Percentiles rank a stretch among this genome's conserved stretches.
These are phyloP conservation scores for Craseonycteris thonglongyai DNA, from an alignment of 2,113 vertebrate species.

Conservation along the genomic window DNA sequence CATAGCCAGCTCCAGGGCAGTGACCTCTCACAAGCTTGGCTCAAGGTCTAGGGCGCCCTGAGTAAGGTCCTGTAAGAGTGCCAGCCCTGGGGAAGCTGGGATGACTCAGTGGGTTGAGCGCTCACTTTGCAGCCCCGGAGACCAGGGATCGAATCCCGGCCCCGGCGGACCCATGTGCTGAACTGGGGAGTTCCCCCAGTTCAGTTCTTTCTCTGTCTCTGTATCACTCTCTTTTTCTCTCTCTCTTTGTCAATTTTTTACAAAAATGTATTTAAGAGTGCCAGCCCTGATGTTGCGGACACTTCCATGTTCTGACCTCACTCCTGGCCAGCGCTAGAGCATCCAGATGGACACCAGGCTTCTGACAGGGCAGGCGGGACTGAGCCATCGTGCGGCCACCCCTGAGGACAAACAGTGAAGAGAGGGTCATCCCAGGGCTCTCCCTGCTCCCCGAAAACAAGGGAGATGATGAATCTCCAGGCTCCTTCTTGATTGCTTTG, in stretches of 20 bases:
- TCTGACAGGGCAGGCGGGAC: not conserved
- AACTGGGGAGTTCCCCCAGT: no score
- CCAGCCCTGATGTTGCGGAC: not conserved
- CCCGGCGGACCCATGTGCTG: no score
- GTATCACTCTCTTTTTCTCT: no score
- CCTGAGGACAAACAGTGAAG: not conserved
- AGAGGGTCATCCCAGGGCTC: not conserved
- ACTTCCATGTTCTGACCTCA: not conserved
- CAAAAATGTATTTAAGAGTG: no score
- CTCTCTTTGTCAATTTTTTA: no score
- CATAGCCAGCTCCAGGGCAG: not conserved
- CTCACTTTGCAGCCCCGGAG: no score
- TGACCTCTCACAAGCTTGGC: not conserved
- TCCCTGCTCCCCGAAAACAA: not conserved
- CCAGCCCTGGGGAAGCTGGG: no score
- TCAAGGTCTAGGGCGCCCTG: not conserved
- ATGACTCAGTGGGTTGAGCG: no score
- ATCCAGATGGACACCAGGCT: not conserved
- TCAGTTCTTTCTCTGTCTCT: no score
- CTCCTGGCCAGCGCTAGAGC: not conserved
- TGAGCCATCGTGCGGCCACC: not conserved
- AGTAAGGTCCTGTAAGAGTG: not conserved
- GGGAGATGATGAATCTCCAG: not conserved
- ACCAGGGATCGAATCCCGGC: no score
- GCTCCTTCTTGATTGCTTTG: not conserved